Evolutionary conservation across 2,113 vertebrate species (phyloP), one percentile per base, ranked within the genome.

Genomic region (Geococcyx californianus): DNA sequence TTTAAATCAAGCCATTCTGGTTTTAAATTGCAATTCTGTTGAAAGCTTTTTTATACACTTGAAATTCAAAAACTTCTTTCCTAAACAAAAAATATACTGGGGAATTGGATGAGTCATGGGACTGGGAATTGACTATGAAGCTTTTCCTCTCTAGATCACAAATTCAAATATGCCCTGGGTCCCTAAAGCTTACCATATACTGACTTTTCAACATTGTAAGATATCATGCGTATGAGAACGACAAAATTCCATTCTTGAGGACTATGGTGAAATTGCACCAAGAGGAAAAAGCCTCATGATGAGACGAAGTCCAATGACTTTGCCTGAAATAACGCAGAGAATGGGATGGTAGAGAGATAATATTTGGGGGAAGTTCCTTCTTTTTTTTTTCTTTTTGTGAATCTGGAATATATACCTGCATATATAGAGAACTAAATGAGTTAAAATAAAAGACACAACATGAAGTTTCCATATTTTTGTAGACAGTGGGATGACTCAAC

Each of bases 141-240:
- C 11, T 87, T 95, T 95, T 96, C 84, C 91, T 95, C 84, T 96
- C 63, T 79, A 77, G 84, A 94, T 94, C 95, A 95, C 84, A 91
- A 88, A 87, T 93, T 94, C 84, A 95, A 67, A 77, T 91, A 93
- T 86, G 89, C 70, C 63, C 45, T 89, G 63, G 70, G 90, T 94
- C 89, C 90, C 59, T 93, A 94, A 69, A 70, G 24, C 44, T 90
- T 90, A 89, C 64, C 63, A 49, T 83, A 55, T 74, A 83, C 84
- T 95, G 38, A 10, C 26, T 93, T 90, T 88, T 91, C 87, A 86
- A 42, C 38, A 28, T 29, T 73, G 29, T 77, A 63, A 83, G 82
- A 69, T 66, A 55, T 34, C 60, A 33, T 70, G 33, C 24, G 16
- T 58, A 83, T 8, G 19, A 9, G 13, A 95, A 80, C 40, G 45